Conservation (phyloP, 2,113 vertebrate species). For the Clarias macrocephalus region DNA sequence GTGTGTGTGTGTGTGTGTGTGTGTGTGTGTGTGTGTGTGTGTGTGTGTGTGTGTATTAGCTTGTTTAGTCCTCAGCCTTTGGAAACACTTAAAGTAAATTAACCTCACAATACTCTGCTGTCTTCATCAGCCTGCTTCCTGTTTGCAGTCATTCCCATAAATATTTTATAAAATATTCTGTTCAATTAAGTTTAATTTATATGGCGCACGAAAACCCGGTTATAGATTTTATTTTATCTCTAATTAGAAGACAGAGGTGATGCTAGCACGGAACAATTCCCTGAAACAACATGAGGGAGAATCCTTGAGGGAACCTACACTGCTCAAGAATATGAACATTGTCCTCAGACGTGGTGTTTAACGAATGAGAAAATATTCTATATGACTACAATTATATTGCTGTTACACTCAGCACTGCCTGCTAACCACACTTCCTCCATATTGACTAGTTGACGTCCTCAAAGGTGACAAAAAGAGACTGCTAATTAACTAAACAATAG, state of each 20-base stretch:
- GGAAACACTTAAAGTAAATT: neutral
- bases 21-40: neutral
- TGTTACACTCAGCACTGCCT: neutral
- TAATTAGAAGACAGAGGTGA: neutral
- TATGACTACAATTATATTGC: neutral
- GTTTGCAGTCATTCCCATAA: neutral
- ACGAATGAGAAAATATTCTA: neutral
- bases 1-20: slow-evolving; percentile 8
- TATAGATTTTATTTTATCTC: neutral
- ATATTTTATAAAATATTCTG: neutral
- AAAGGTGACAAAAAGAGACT: neutral
- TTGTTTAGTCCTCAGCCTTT: neutral
- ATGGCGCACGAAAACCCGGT: too few relatives aligned
- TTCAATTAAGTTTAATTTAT: neutral
- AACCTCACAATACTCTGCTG: neutral
- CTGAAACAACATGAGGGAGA: neutral
- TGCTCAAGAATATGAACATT: neutral
- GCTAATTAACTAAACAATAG: neutral
- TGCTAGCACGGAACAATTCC: neutral
- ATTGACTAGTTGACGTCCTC: neutral
- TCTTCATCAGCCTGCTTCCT: neutral
- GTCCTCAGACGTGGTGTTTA: neutral
- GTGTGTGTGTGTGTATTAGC: neutral
- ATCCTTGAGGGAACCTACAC: neutral
- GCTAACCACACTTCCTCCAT: neutral